These are phyloP conservation scores for Panzeria rudis DNA, from an alignment of 2,888 invertebrate species.

Conservation along the genomic window DNA sequence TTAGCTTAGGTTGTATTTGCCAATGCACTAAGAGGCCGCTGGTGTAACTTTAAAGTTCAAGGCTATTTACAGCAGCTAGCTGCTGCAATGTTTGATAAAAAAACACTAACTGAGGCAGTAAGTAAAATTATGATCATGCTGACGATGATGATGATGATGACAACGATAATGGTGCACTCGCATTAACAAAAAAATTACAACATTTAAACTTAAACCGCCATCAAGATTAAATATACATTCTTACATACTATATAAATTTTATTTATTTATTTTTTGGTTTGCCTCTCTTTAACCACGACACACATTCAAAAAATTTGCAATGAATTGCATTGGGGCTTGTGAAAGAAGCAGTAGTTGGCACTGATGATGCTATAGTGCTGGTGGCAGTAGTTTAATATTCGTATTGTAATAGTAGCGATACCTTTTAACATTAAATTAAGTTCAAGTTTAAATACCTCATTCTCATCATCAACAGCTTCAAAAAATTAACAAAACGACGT, in stretches of 20 bases:
- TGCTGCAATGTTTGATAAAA: conserved; percentile 76
- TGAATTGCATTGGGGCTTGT: conserved; percentile 35
- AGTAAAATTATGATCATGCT: conserved; percentile 68
- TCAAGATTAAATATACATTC: conserved; percentile 46
- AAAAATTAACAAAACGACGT: not conserved
- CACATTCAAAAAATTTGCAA: conserved; percentile 75
- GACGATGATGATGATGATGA: conserved; percentile 49
- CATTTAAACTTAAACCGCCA: conserved; percentile 61
- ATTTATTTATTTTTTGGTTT: conserved; percentile 64
- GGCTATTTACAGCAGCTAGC: conserved; percentile 79
- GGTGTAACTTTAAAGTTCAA: conserved; percentile 77
- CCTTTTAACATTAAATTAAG: conserved; percentile 55
- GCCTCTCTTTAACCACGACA: conserved; percentile 71
- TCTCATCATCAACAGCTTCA: conserved; percentile 42
- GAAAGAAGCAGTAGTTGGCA: not conserved
- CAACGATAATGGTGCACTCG: conserved; percentile 38
- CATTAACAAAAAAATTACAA: conserved; percentile 16
- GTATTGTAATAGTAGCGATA: conserved; percentile 31
- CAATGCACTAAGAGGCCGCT: conserved; percentile 53
- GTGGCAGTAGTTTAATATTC: conserved; percentile 35
- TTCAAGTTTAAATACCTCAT: conserved; percentile 59
- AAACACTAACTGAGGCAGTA: conserved; percentile 73
- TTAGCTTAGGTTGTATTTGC: conserved; percentile 44
- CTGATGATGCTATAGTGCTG: not conserved
- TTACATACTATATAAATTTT: not conserved